phyloP scores from a whole-genome alignment of 2,113 vertebrate species.

The Meleagris gallopavo region DNA sequence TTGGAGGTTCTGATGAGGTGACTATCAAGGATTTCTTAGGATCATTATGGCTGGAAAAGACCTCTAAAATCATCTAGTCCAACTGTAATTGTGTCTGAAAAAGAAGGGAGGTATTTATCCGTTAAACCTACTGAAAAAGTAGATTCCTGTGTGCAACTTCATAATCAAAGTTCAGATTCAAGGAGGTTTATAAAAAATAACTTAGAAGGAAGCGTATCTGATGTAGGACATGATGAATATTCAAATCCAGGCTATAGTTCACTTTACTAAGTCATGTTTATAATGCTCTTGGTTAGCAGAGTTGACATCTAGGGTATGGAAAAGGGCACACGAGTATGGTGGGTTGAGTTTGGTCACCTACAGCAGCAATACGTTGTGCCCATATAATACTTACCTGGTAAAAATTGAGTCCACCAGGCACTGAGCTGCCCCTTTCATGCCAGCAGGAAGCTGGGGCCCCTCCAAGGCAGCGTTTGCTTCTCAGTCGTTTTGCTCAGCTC shows the following conservation, averaged over 20 bases:
- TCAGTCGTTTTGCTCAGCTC: not conserved
- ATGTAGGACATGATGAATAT: not conserved
- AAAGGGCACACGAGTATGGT: not conserved
- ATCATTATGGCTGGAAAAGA: too few species aligned
- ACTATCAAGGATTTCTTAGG: conserved; percentile 54
- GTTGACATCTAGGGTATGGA: not conserved
- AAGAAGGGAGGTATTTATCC: not conserved
- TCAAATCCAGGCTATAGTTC: not conserved
- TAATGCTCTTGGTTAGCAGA: not conserved
- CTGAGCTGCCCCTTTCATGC: not conserved
- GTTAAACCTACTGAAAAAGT: conserved; percentile 64
- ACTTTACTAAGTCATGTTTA: not conserved
- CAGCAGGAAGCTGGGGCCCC: not conserved
- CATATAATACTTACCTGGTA: not conserved
- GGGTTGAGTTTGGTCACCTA: not conserved
- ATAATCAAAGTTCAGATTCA: conserved; percentile 30
- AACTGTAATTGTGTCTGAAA: conserved; percentile 61
- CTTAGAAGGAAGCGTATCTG: not conserved
- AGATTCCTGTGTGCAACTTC: conserved; percentile 45
- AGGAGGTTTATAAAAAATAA: not conserved
- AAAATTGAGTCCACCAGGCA: not conserved
- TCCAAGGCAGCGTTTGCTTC: accelerated
- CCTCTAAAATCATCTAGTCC: too few species aligned
- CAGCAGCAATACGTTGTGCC: not conserved
- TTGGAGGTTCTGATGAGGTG: conserved; percentile 57